Percentiles rank a stretch among this genome's conserved stretches.
These are phyloP conservation scores for Halocynthia aurantium DNA, from an alignment of 23 tunicate species.

Conservation along the genomic window DNA sequence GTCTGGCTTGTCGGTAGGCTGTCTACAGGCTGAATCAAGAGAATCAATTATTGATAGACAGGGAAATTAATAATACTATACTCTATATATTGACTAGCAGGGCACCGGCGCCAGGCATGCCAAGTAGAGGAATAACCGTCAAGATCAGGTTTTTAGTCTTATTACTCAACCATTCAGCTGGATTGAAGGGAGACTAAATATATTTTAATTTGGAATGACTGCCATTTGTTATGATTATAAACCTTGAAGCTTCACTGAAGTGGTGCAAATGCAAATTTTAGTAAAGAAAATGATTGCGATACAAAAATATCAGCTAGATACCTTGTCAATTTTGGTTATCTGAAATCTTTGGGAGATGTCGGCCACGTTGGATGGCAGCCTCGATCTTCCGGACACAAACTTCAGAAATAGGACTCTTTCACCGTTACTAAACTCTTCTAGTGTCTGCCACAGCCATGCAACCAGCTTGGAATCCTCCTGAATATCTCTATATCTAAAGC, in stretches of 20 bases:
- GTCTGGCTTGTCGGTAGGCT: constrained; percentile 80
- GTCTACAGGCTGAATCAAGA: constrained; percentile 40
- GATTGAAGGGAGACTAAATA: neutral
- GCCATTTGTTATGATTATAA: neutral
- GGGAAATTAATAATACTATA: neutral
- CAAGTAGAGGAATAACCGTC: too few species aligned
- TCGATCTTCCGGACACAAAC: constrained; percentile 93
- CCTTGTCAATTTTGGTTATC: constrained; percentile 90
- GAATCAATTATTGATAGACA: neutral
- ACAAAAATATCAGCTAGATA: neutral
- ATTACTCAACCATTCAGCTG: too few species aligned
- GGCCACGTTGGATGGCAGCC: constrained; percentile 72
- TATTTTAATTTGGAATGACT: neutral
- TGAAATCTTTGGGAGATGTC: constrained; percentile 95
- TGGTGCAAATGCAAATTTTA: neutral
- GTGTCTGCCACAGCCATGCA: constrained; percentile 87
- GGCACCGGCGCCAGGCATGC: too few species aligned
- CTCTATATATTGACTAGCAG: too few species aligned
- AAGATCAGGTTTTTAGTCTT: too few species aligned
- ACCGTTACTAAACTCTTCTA: constrained; percentile 70
- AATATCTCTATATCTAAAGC: constrained; percentile 69
- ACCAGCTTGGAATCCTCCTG: constrained; percentile 59
- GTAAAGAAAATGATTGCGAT: neutral
- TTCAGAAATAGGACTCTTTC: constrained; percentile 92
- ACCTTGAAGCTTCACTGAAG: neutral